These are phyloP conservation scores for Hypothenemus hampei DNA, from an alignment of 1,140 invertebrate genomes.

Conservation along the genomic window DNA sequence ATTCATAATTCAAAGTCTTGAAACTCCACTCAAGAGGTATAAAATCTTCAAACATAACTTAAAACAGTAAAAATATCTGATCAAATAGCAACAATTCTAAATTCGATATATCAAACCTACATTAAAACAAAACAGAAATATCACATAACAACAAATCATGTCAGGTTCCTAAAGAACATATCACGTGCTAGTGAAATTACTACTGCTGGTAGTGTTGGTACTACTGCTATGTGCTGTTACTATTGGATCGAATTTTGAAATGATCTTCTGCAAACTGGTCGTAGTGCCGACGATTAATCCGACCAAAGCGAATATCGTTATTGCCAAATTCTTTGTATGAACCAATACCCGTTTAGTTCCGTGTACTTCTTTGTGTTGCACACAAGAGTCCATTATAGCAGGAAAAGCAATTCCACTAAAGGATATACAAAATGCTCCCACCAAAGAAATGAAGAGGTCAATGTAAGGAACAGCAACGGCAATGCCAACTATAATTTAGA, in stretches of 20 bases:
- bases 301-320: slow-evolving; percentile 63
- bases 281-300: slow-evolving; percentile 69
- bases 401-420: slow-evolving; percentile 84
- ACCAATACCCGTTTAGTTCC: slow-evolving; percentile 45
- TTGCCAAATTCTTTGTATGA: slow-evolving; percentile 61
- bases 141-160: too few species aligned
- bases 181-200: too few species aligned
- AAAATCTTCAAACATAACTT: too few species aligned
- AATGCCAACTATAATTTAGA: slow-evolving; percentile 63
- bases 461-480: slow-evolving; percentile 76
- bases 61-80: too few species aligned
- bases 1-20: too few species aligned
- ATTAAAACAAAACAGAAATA: too few species aligned
- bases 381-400: slow-evolving; percentile 69
- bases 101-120: too few species aligned
- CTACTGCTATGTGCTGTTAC: background rate
- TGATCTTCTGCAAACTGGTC: slow-evolving; percentile 61
- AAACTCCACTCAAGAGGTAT: too few species aligned
- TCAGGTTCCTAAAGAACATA: too few species aligned
- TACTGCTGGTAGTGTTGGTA: too few species aligned
- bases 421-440: slow-evolving; percentile 82
- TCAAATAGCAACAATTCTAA: too few species aligned
- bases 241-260: slow-evolving; percentile 26
- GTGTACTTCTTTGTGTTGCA: slow-evolving; percentile 51
- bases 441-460: slow-evolving; percentile 83